Evolutionary conservation across 2,888 invertebrate genomes (phyloP).

Genomic region (Leptinotarsa juncta): DNA sequence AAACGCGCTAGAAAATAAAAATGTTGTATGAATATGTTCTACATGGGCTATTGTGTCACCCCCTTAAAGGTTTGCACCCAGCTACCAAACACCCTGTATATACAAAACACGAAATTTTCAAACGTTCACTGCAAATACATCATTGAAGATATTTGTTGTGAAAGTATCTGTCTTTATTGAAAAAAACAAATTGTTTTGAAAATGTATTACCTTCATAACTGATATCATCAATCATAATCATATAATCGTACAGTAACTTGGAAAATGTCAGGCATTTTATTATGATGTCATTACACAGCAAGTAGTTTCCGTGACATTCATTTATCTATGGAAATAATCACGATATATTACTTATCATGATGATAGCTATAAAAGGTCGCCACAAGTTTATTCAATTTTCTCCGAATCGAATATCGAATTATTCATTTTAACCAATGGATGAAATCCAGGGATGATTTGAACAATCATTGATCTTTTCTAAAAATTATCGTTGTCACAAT

Average conservation of each 20-base stretch:
- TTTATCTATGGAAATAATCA: background rate
- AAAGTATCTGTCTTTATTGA: too few relatives aligned
- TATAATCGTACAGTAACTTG: background rate
- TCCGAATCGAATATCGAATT: background rate
- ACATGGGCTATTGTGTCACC: too few relatives aligned
- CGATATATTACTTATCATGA: background rate
- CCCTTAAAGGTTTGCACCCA: too few relatives aligned
- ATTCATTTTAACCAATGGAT: background rate
- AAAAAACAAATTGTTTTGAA: background rate
- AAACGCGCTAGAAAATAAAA: too few relatives aligned
- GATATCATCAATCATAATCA: background rate
- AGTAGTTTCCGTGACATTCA: background rate
- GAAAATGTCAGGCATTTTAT: background rate
- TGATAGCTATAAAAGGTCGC: background rate
- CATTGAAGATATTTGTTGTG: too few relatives aligned
- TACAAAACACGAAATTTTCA: too few relatives aligned
- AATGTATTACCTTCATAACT: background rate
- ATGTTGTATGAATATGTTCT: too few relatives aligned
- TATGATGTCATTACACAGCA: background rate
- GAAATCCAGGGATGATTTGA: too few relatives aligned
- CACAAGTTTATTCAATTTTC: background rate
- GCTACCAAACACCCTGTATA: too few relatives aligned
- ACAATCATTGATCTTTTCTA: too few relatives aligned
- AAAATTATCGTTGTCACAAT: too few relatives aligned
- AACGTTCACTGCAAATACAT: too few relatives aligned